phyloP scores from a whole-genome alignment of 2,888 invertebrate genomes.

The Troides aeacus region DNA sequence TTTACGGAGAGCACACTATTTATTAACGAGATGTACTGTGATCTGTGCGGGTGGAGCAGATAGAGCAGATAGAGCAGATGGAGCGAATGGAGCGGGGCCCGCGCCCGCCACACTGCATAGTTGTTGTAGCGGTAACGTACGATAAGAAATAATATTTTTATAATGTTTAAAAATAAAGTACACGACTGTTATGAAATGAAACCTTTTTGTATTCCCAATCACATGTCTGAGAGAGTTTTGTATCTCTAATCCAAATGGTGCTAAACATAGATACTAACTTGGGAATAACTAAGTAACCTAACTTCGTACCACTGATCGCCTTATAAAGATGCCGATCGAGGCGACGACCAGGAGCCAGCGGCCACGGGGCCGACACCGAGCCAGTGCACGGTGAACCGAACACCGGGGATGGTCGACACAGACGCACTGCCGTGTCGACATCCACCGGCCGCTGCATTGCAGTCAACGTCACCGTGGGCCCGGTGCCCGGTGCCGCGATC shows the following conservation, averaged over 20 bases:
- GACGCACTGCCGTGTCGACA: too few relatives aligned
- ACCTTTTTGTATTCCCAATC: constrained; percentile 67
- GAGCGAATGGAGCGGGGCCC: background rate
- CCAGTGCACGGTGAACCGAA: background rate
- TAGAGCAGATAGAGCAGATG: too few relatives aligned
- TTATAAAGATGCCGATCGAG: too few relatives aligned
- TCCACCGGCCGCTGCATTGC: too few relatives aligned
- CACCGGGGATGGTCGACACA: background rate
- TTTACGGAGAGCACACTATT: constrained; percentile 62
- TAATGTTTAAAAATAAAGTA: constrained; percentile 75
- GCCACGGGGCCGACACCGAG: background rate
- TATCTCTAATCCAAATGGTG: constrained; percentile 70
- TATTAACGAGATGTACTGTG: constrained; percentile 71
- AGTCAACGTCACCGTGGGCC: too few relatives aligned
- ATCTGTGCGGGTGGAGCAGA: constrained; percentile 46
- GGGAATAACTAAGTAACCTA: constrained; percentile 5
- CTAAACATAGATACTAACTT: constrained; percentile 54
- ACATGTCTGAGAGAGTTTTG: constrained; percentile 49
- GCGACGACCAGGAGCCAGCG: too few relatives aligned
- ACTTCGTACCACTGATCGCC: too few relatives aligned
- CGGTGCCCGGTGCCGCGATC: too few relatives aligned
- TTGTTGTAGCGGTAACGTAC: constrained; percentile 61
- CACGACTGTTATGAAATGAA: constrained; percentile 67
- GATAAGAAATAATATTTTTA: constrained; percentile 76
- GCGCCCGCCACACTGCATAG: constrained; percentile 39